Percentiles rank a stretch among this genome's conserved stretches.
These are phyloP conservation scores for Poecilobothrus nobilitatus DNA, from an alignment of 2,888 invertebrate species.

Conservation along the genomic window DNA sequence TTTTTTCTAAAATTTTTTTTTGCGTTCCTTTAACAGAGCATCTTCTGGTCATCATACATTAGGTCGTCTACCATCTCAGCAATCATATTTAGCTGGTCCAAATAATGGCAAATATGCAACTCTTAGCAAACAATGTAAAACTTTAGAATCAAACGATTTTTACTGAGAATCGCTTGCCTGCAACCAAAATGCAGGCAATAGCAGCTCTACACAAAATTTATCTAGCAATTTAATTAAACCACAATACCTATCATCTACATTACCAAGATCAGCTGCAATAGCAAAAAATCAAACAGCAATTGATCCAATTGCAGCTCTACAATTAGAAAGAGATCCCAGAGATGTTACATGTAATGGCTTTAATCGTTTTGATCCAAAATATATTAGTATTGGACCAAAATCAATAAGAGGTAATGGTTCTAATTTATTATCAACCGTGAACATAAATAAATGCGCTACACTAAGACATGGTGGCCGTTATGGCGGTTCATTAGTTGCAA, in stretches of 20 bases:
- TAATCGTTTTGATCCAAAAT: slow-evolving; percentile 45
- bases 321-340: slow-evolving; percentile 37
- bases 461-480: slow-evolving; percentile 43
- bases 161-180: slow-evolving; percentile 73
- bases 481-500: slow-evolving; percentile 36
- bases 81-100: slow-evolving; percentile 50
- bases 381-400: slow-evolving; percentile 44
- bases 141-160: slow-evolving; percentile 84
- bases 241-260: slow-evolving; percentile 37
- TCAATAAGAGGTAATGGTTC: slow-evolving; percentile 40
- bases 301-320: slow-evolving; percentile 11
- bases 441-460: slow-evolving; percentile 42
- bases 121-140: slow-evolving; percentile 92
- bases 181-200: slow-evolving; percentile 47
- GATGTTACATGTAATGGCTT: slow-evolving; percentile 43
- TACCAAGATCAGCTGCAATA: slow-evolving; percentile 41
- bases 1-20: too few relatives aligned
- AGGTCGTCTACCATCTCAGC: slow-evolving; percentile 53
- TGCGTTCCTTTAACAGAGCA: slow-evolving; percentile 23
- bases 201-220: slow-evolving; percentile 30
- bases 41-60: slow-evolving; percentile 53
- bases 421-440: slow-evolving; percentile 34
- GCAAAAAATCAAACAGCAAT: slow-evolving; percentile 25
- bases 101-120: slow-evolving; percentile 87
- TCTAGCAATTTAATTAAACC: slow-evolving; percentile 20